These are phyloP conservation scores for Gobio gobio DNA, from an alignment of 2,113 vertebrate genomes.

Conservation along the genomic window DNA sequence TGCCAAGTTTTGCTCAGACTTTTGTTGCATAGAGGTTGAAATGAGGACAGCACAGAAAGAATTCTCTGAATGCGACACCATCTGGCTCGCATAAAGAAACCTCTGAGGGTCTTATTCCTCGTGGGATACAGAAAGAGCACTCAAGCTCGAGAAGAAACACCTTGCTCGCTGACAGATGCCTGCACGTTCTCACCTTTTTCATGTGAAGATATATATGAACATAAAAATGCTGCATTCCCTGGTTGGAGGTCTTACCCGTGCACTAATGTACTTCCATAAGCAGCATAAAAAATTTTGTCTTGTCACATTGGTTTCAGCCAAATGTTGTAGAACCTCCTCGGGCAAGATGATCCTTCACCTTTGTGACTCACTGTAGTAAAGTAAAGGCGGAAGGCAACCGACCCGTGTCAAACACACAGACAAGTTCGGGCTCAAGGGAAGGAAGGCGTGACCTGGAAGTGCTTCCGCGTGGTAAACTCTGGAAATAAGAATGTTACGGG, in stretches of 20 bases:
- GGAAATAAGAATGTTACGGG: neutral
- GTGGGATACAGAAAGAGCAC: slow-evolving; percentile 45
- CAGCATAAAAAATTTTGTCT: neutral
- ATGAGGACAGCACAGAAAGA: slow-evolving; percentile 14
- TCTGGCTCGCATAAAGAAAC: slow-evolving; percentile 40
- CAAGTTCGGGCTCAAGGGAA: slow-evolving; percentile 14
- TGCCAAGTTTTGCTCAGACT: slow-evolving; percentile 34
- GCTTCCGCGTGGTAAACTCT: slow-evolving; percentile 30
- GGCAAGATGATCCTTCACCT: slow-evolving; percentile 43
- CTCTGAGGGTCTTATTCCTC: slow-evolving; percentile 35
- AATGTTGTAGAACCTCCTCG: neutral
- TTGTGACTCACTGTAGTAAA: slow-evolving; percentile 7
- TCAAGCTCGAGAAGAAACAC: slow-evolving; percentile 14
- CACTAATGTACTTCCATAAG: neutral
- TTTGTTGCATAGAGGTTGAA: slow-evolving; percentile 43
- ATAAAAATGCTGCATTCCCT: neutral
- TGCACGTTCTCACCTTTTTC: neutral
- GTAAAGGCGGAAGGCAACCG: neutral
- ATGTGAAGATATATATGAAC: neutral
- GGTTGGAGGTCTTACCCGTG: neutral
- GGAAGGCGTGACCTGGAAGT: slow-evolving; percentile 45
- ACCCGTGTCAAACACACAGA: neutral
- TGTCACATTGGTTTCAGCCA: slow-evolving; percentile 16
- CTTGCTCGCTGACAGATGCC: slow-evolving; percentile 13
- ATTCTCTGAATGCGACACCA: slow-evolving; percentile 47